phyloP scores from a whole-genome alignment of 2,113 vertebrate genomes.

The Rutilus rutilus region DNA sequence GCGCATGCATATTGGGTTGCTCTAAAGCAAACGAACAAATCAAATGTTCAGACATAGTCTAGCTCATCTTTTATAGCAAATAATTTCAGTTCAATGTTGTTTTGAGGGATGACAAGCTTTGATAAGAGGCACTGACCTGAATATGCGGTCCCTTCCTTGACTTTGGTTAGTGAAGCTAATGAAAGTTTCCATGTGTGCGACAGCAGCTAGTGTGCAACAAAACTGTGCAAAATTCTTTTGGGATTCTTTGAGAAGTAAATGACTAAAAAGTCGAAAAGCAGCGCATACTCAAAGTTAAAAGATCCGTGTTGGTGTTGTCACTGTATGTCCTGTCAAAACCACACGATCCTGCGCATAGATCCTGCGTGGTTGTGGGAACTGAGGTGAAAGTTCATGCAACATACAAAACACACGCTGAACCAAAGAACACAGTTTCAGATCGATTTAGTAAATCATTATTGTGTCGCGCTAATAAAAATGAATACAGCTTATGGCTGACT shows the following conservation, averaged over 20 bases:
- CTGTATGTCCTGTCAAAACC: not conserved
- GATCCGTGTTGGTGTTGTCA: not conserved
- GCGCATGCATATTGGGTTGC: slow-evolving; percentile 92
- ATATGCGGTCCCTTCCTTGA: slow-evolving; percentile 88
- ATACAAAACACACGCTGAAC: not conserved
- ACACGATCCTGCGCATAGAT: not conserved
- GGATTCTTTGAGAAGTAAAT: not conserved
- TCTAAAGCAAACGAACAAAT: slow-evolving; percentile 75
- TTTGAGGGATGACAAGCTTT: not conserved
- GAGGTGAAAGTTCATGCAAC: slow-evolving; percentile 44
- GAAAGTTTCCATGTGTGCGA: slow-evolving; percentile 82
- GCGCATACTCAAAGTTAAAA: not conserved
- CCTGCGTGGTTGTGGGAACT: not conserved
- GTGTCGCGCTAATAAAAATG: not conserved
- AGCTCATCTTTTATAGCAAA: not conserved
- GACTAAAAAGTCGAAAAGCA: not conserved
- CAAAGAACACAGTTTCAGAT: not conserved
- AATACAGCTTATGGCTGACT: not conserved
- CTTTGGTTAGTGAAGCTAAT: slow-evolving; percentile 82
- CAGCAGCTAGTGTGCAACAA: not conserved
- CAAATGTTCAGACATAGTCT: not conserved
- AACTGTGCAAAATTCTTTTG: not conserved
- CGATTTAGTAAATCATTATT: not conserved
- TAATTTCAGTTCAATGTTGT: not conserved
- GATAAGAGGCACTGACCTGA: slow-evolving; percentile 78